A percentile compares a stretch with the other conserved stretches of the same genome.
These are phyloP conservation scores for Osmerus eperlanus DNA, from an alignment of 2,113 vertebrate species.

Conservation along the genomic window DNA sequence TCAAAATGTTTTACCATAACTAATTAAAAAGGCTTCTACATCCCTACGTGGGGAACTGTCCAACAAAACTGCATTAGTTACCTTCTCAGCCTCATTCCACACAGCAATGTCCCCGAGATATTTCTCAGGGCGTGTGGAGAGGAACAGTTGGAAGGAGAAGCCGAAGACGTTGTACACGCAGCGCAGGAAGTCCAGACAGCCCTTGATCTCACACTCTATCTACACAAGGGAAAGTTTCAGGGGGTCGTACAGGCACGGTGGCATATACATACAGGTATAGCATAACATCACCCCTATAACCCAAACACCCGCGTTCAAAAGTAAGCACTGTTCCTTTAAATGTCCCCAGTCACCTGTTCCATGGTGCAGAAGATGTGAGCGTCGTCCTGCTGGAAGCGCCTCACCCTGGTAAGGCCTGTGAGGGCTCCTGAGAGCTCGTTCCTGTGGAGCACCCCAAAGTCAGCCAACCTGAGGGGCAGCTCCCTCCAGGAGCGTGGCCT, in stretches of 20 bases:
- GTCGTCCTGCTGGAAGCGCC: constrained; percentile 95
- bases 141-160: constrained; percentile 89
- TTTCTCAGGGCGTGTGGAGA: constrained; percentile 90
- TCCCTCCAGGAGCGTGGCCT: constrained; percentile 93
- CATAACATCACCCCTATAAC: too few relatives aligned
- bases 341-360: constrained; percentile 80
- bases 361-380: constrained; percentile 93
- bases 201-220: constrained; percentile 90
- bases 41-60: too few relatives aligned
- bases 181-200: constrained; percentile 87
- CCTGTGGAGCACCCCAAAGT: constrained; percentile 93
- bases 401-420: constrained; percentile 84
- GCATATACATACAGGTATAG: background rate
- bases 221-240: constrained; percentile 48
- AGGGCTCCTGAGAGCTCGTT: constrained; percentile 89
- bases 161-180: constrained; percentile 86
- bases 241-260: background rate
- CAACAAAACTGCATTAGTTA: constrained; percentile 35
- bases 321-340: too few relatives aligned
- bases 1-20: too few relatives aligned
- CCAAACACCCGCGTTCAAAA: background rate
- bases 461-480: constrained; percentile 87
- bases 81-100: constrained; percentile 92
- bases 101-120: constrained; percentile 83
- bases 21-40: too few relatives aligned